phyloP scores from a whole-genome alignment of 2,888 invertebrate species.

The Drosophila emarginata region DNA sequence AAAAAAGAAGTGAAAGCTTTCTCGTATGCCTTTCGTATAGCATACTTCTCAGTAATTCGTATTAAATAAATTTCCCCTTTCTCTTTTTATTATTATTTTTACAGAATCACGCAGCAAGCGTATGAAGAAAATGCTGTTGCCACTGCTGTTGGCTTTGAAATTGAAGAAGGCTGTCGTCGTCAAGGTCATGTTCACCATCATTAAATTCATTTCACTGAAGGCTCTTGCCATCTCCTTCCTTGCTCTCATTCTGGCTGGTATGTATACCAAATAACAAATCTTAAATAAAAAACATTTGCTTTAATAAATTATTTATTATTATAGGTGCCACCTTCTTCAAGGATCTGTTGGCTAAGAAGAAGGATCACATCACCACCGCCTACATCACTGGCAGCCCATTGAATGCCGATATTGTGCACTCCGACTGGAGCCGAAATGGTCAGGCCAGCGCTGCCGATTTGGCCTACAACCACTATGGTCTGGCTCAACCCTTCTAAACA shows the following conservation, averaged over 20 bases:
- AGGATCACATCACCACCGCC: constrained; percentile 83
- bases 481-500: constrained; percentile 81
- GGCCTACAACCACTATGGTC: constrained; percentile 82
- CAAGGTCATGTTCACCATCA: constrained; percentile 85
- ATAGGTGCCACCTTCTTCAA: constrained; percentile 82
- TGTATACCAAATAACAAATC: constrained; percentile 33
- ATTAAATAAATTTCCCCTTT: background rate
- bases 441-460: constrained; percentile 81
- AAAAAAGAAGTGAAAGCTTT: background rate
- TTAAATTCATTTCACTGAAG: constrained; percentile 87
- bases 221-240: constrained; percentile 86
- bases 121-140: constrained; percentile 85
- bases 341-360: constrained; percentile 82
- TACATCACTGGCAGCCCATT: constrained; percentile 82
- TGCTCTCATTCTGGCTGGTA: constrained; percentile 85
- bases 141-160: constrained; percentile 86
- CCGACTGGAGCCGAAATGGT: constrained; percentile 83
- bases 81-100: background rate
- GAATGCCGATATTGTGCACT: constrained; percentile 82
- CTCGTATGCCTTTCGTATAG: background rate
- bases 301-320: background rate
- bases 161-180: constrained; percentile 86
- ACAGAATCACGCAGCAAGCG: constrained; percentile 85
- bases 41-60: constrained; percentile 46
- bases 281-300: too few species aligned